Evolutionary conservation across 2,113 vertebrate genomes (phyloP), one percentile per base, ranked within the genome.

Genomic region (Phalacrocorax carbo): DNA sequence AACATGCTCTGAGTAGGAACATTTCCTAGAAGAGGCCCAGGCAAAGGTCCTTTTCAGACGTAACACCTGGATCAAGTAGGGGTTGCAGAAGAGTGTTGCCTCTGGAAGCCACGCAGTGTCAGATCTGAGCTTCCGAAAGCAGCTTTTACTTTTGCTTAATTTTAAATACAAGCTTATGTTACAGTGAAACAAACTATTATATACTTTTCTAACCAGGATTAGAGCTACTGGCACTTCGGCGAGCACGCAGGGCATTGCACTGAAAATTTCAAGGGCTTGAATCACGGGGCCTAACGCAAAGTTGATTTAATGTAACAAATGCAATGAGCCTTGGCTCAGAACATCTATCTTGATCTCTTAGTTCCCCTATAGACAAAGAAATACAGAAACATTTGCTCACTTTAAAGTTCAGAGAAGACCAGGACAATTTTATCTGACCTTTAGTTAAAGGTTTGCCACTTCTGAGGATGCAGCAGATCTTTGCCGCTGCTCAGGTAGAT

Each of bases 341-440:
- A 30, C 81, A 26, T 48, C 71, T 21, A 5, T 46, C 58, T 54
- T 18, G 15, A 5, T 20, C 26, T 27, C 69, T 22, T 5, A 34
- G 32, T 3, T 32, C 38, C 71, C 8, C 61, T 32, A 1, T 10
- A 61, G 83, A 69, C 49, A 68, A 40, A 75, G 61, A 62, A 66
- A 44, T 8, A 13, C 0, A 82, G 80, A 14, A 93, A 86, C 2
- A 1, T 58, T 51, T 49, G 70, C 73, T 86, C 72, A 2, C 48
- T 57, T 57, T 54, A 72, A 94, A 96, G 90, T 93, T 96, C 93
- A 83, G 80, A 27, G 21, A 26, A 88, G 87, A 58, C 60, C 70
- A 57, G n/a, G 27, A 34, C 49, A 23, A 34, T 64, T 70, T 82
- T 11, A 21, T 21, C 77, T 96, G 94, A 93, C 91, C 94, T 96